phyloP scores from a whole-genome alignment of 2,113 vertebrate genomes.

The Clarias macrocephalus region DNA sequence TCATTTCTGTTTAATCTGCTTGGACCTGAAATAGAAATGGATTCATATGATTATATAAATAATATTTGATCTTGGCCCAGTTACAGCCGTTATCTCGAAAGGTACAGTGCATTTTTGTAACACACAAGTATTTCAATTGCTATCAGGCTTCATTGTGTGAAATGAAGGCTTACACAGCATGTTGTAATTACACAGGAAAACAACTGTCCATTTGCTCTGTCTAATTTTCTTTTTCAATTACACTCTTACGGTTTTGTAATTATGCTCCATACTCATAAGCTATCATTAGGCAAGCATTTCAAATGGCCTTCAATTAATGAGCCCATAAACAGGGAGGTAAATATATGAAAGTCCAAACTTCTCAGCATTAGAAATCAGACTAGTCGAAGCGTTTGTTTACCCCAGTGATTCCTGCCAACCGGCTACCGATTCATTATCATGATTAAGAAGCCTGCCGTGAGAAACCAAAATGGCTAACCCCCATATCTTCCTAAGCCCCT shows the following conservation, averaged over 20 bases:
- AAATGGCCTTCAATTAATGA: slow-evolving; percentile 52
- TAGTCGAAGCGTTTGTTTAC: slow-evolving; percentile 64
- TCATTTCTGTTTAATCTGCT: too few relatives aligned
- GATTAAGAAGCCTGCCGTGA: slow-evolving; percentile 70
- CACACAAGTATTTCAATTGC: slow-evolving; percentile 2
- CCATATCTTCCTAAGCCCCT: slow-evolving; percentile 58
- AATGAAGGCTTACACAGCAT: background rate
- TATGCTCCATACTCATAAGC: slow-evolving; percentile 30
- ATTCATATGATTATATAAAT: slow-evolving; percentile 7
- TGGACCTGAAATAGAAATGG: background rate
- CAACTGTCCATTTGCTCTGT: slow-evolving; percentile 31
- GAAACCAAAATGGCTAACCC: slow-evolving; percentile 64
- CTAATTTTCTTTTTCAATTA: slow-evolving; percentile 52
- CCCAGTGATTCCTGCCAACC: slow-evolving; percentile 57
- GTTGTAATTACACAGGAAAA: slow-evolving; percentile 39
- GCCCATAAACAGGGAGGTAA: slow-evolving; percentile 40
- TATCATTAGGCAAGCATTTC: slow-evolving; percentile 41
- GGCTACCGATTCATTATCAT: slow-evolving; percentile 68
- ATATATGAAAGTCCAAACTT: slow-evolving; percentile 39
- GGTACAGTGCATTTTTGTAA: background rate
- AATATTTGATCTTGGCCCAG: background rate
- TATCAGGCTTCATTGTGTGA: slow-evolving; percentile 12
- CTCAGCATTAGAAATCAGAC: slow-evolving; percentile 19
- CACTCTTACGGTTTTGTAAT: slow-evolving; percentile 45
- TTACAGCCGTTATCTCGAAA: background rate